Conservation (phyloP, 2,113 vertebrate genomes). For the Gopherus evgoodei region DNA sequence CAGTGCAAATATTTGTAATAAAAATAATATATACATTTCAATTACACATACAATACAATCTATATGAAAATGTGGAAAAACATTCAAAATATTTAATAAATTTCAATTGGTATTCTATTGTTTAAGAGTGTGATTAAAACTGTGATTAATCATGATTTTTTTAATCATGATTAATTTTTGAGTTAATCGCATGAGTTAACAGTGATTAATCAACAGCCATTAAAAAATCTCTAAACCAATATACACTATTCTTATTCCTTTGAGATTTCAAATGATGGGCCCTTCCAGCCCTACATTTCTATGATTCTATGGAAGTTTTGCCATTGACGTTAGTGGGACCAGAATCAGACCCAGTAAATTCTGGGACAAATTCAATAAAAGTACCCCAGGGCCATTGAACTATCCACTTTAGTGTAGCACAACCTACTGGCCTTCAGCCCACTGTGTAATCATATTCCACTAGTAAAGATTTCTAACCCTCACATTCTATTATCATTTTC, state of each 20-base stretch:
- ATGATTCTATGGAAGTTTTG: neutral
- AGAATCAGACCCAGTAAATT: conserved; percentile 1
- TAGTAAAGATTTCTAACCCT: neutral
- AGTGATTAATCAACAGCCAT: no score
- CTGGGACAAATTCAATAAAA: neutral
- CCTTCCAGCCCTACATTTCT: neutral
- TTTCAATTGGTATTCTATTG: no score
- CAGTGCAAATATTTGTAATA: no score
- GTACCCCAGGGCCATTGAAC: neutral
- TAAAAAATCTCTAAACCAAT: conserved; percentile 30
- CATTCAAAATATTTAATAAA: no score
- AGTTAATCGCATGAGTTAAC: no score
- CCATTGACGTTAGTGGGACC: neutral
- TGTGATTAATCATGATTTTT: no score
- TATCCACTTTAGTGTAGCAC: neutral
- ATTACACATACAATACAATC: no score
- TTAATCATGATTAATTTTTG: no score
- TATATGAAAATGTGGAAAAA: no score
- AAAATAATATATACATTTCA: no score
- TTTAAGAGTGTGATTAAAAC: no score
- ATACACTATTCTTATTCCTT: neutral
- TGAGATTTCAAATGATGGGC: neutral
- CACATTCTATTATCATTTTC: neutral
- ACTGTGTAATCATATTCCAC: neutral
- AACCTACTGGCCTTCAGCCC: neutral